Evolutionary conservation across 2,888 invertebrate species (phyloP).

Genomic region (Microplitis deprimator): DNA sequence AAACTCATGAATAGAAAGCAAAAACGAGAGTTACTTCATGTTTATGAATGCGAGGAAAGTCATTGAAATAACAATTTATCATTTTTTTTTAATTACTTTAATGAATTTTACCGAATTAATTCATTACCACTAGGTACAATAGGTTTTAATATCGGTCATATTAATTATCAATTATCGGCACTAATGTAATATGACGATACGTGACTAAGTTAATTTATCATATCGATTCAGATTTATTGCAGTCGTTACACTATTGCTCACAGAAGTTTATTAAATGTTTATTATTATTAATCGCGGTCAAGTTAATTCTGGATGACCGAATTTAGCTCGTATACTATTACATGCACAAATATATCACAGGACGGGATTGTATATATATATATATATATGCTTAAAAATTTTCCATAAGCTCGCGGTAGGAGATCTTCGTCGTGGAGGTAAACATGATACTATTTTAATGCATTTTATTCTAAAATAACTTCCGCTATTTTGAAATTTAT

Average conservation of each 20-base stretch:
- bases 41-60: slow-evolving; percentile 13
- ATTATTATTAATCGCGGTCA: background rate
- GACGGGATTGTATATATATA: background rate
- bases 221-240: background rate
- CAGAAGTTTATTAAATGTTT: no score
- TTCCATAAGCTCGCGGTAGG: slow-evolving; percentile 15
- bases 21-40: slow-evolving; percentile 22
- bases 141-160: background rate
- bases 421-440: slow-evolving; percentile 30
- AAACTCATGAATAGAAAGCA: slow-evolving; percentile 21
- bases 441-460: slow-evolving; percentile 24
- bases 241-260: background rate
- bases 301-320: slow-evolving; percentile 1
- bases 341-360: background rate
- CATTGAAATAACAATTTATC: background rate
- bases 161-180: background rate
- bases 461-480: slow-evolving; percentile 3
- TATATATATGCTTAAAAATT: background rate
- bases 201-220: slow-evolving; percentile 2
- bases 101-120: background rate
- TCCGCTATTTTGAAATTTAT: background rate
- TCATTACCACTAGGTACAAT: background rate
- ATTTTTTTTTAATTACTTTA: background rate
- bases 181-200: background rate
- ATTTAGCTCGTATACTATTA: slow-evolving; percentile 18